A percentile compares a stretch with the other conserved stretches of the same genome.
Conservation (phyloP, 2,888 invertebrate genomes). For the Parnassius apollo region DNA sequence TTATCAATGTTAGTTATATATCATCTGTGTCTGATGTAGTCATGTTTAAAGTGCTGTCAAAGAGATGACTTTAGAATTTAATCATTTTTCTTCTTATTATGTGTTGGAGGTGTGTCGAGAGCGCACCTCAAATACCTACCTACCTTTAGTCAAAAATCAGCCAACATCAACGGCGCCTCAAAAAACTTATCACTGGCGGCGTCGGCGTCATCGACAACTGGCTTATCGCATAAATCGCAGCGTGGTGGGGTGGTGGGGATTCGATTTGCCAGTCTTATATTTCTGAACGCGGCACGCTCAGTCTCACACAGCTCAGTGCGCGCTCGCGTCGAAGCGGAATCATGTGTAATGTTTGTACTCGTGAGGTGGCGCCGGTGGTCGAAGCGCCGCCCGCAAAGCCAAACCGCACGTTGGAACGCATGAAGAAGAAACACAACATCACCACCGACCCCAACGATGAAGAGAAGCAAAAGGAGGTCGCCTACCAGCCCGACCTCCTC, state of each 20-base stretch:
- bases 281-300: conserved; percentile 41
- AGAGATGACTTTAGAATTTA: no score
- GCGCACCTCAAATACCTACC: no score
- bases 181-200: conserved; percentile 31
- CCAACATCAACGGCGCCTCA: neutral
- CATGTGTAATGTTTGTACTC: conserved; percentile 75
- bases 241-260: conserved; percentile 58
- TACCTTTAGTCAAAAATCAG: no score
- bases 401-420: conserved; percentile 52
- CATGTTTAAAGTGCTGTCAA: no score
- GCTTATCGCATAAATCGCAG: conserved; percentile 30
- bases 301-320: conserved; percentile 30
- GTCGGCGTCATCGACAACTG: conserved; percentile 33
- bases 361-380: conserved; percentile 44
- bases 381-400: conserved; percentile 43
- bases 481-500: conserved; percentile 72
- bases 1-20: no score
- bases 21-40: no score
- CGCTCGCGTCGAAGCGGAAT: conserved; percentile 23
- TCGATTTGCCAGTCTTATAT: conserved; percentile 64
- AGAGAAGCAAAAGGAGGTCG: conserved; percentile 62
- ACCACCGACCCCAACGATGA: conserved; percentile 58
- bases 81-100: no score
- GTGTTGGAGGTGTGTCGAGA: no score
- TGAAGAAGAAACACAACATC: conserved; percentile 74